These are phyloP conservation scores for Ctenopoma kingsleyae DNA, from an alignment of 2,797 vertebrate genomes.

Conservation along the genomic window DNA sequence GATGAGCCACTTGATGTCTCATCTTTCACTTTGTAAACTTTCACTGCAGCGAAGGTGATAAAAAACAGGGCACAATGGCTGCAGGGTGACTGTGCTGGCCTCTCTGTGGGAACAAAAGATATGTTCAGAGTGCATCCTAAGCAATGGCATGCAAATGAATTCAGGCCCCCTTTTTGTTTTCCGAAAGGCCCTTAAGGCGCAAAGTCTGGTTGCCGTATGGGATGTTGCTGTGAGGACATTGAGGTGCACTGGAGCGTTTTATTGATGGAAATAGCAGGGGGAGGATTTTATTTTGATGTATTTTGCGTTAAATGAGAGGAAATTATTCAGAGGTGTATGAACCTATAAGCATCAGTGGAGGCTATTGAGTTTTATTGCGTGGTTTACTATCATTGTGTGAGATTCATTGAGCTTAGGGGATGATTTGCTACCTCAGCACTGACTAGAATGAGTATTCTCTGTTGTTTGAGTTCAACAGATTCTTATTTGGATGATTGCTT, in stretches of 20 bases:
- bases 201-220: slow-evolving; percentile 77
- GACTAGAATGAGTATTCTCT: slow-evolving; percentile 45
- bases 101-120: slow-evolving; percentile 60
- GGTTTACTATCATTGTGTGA: slow-evolving; percentile 73
- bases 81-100: slow-evolving; percentile 49
- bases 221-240: slow-evolving; percentile 65
- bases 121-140: slow-evolving; percentile 35
- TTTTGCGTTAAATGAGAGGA: slow-evolving; percentile 77
- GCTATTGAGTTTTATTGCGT: slow-evolving; percentile 63
- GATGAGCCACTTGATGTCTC: slow-evolving; percentile 74
- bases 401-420: slow-evolving; percentile 57
- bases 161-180: slow-evolving; percentile 75
- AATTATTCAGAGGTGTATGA: slow-evolving; percentile 81
- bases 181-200: slow-evolving; percentile 56
- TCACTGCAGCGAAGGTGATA: slow-evolving; percentile 57
- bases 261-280: slow-evolving; percentile 67
- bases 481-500: slow-evolving; percentile 56
- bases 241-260: slow-evolving; percentile 72
- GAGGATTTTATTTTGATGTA: slow-evolving; percentile 78
- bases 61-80: slow-evolving; percentile 43
- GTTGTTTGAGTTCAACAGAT: slow-evolving; percentile 37
- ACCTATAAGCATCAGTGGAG: slow-evolving; percentile 59
- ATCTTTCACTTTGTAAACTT: slow-evolving; percentile 79
- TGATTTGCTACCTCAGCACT: slow-evolving; percentile 67
- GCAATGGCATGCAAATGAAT: slow-evolving; percentile 77